Percentiles rank a stretch among this genome's conserved stretches.
Conservation (phyloP, 2,113 vertebrate species). For the Eretmochelys imbricata region DNA sequence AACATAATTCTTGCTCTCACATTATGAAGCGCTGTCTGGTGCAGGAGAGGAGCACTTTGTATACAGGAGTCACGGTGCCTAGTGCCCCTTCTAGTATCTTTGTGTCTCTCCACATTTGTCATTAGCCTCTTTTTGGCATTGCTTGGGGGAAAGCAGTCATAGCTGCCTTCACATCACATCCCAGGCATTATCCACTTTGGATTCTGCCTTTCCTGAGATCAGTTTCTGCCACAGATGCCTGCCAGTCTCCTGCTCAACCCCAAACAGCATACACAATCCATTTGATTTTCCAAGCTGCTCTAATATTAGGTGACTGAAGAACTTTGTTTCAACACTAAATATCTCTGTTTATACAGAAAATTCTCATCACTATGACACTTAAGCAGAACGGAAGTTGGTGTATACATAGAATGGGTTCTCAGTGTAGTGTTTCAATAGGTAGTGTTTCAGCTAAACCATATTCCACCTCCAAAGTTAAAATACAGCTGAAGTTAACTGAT, state of each 20-base stretch:
- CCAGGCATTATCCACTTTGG: not conserved
- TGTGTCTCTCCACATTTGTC: not conserved
- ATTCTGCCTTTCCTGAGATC: too few species aligned
- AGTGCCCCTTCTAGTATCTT: not conserved
- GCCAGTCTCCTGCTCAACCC: not conserved
- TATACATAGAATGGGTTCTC: not conserved
- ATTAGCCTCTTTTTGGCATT: not conserved
- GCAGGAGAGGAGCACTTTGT: not conserved
- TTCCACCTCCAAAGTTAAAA: not conserved
- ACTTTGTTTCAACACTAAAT: not conserved
- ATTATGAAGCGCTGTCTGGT: fast-evolving
- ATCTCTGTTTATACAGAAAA: not conserved
- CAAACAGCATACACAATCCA: not conserved
- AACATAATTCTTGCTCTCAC: not conserved
- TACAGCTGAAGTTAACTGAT: not conserved
- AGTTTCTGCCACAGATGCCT: not conserved
- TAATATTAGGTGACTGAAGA: not conserved
- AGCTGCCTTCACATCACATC: too few species aligned
- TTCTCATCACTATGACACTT: not conserved
- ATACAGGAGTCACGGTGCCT: not conserved
- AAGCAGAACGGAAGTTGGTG: not conserved
- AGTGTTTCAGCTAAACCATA: not conserved
- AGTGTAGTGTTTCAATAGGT: too few species aligned
- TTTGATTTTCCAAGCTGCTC: not conserved
- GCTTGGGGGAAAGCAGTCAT: not conserved